Evolutionary conservation across 2,113 vertebrate species (phyloP), one percentile per base, ranked within the genome.

Genomic region (Silurus glanis): DNA sequence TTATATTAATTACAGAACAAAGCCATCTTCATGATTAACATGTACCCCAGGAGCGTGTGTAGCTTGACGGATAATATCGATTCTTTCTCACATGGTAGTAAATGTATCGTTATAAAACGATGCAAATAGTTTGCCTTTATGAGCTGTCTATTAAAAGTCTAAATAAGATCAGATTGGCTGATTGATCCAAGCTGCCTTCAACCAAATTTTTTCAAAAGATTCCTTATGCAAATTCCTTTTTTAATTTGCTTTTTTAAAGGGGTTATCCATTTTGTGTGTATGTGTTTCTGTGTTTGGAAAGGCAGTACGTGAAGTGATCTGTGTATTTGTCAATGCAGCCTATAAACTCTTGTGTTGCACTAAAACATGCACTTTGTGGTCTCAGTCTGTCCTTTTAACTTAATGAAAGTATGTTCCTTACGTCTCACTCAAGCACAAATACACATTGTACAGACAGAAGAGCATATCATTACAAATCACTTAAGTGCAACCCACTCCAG

Each of bases 391-490:
- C 81, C 88, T 89, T 89, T 89, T 71, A 87, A 89, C 83, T 86
- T 90, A 87, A 89, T 90, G 83, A 90, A 86, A 90, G 86, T 87
- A 87, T 88, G 86, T 89, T 89, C 69, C 71, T 58, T 88, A 86
- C n/a, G 81, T 89, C 89, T 86, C 74, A 86, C 86, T 83, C 25
- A 10, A 74, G 80, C 82, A 83, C 89, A 89, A 89, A 89, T 88
- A 89, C 85, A 88, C 86, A 85, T 84, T 89, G 86, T 89, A 89
- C 86, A 89, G 81, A 89, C 89, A 89, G 89, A 88, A 72, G n/a
- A 87, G 80, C 84, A 88, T 89, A 88, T 89, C 86, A 89, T 88
- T 89, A 89, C 89, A 89, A 89, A 88, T 89, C 89, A 83, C 89
- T 88, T 89, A 83, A 83, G 81, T 84, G 79, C 85, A 87, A 74